Percentiles rank a stretch among this genome's conserved stretches.
Evolutionary conservation across 2,797 vertebrate species (phyloP).

Genomic region (Falco berigora): DNA sequence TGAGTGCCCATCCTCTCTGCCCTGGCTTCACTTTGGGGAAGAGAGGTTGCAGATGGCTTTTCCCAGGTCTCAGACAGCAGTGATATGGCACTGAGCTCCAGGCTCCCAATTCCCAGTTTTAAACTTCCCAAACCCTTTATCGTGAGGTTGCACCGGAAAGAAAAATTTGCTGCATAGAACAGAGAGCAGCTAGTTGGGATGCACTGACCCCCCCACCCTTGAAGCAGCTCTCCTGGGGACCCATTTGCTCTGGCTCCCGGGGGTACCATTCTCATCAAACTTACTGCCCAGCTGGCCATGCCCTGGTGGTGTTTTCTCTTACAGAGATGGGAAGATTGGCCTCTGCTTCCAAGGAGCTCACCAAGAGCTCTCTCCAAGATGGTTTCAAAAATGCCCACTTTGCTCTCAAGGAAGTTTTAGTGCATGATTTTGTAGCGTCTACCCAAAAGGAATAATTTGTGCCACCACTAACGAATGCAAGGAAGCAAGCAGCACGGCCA

Average conservation of each 20-base stretch:
- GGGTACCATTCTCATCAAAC: background rate
- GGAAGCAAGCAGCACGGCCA: background rate
- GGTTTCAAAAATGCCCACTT: background rate
- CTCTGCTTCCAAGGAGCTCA: background rate
- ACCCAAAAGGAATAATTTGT: background rate
- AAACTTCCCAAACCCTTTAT: background rate
- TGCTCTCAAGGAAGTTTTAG: background rate
- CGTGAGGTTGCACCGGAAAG: background rate
- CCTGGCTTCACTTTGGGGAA: accelerated
- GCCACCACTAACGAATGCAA: accelerated
- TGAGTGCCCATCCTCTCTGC: constrained; percentile 56
- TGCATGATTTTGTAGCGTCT: background rate
- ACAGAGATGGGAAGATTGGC: background rate
- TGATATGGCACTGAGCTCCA: accelerated
- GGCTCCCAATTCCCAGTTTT: background rate
- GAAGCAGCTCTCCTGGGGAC: constrained; percentile 1
- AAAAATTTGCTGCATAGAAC: background rate
- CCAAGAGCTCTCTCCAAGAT: background rate
- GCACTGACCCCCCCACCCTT: background rate
- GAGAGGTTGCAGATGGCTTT: background rate
- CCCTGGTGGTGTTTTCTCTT: background rate
- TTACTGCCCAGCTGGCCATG: background rate
- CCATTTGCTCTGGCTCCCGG: background rate
- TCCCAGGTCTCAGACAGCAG: background rate
- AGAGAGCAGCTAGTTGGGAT: constrained; percentile 26